Evolutionary conservation across 2,888 invertebrate genomes (phyloP).

Genomic region (Patella depressa): DNA sequence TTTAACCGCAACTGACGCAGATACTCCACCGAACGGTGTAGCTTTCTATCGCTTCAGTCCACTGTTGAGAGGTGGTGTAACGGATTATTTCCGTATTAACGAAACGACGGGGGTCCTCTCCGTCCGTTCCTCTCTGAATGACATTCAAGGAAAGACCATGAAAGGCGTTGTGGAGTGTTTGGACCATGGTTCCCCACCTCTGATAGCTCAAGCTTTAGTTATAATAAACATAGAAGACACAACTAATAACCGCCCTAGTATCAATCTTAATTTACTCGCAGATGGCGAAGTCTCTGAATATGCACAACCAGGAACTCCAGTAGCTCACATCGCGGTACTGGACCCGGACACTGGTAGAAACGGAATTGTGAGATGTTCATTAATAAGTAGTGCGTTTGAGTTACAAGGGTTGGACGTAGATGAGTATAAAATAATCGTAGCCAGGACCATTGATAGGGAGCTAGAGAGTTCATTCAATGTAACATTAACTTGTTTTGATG

Average conservation of each 20-base stretch:
- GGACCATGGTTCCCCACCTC: conserved; percentile 54
- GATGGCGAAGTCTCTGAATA: conserved; percentile 53
- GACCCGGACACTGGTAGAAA: conserved; percentile 59
- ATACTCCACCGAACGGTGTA: conserved; percentile 83
- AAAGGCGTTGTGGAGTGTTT: conserved; percentile 52
- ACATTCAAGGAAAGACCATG: conserved; percentile 48
- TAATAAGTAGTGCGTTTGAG: conserved; percentile 50
- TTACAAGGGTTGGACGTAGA: conserved; percentile 51
- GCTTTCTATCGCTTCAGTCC: conserved; percentile 71
- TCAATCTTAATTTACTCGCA: conserved; percentile 54
- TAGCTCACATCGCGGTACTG: conserved; percentile 53
- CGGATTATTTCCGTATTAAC: conserved; percentile 47
- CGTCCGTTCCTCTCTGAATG: conserved; percentile 47
- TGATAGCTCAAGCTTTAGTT: conserved; percentile 51
- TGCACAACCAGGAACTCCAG: conserved; percentile 54
- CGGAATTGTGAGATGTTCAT: conserved; percentile 54
- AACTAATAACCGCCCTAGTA: conserved; percentile 92
- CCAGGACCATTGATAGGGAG: conserved; percentile 42
- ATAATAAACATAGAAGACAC: conserved; percentile 79
- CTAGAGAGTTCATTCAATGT: conserved; percentile 36
- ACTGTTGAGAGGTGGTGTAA: conserved; percentile 42
- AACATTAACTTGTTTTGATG: conserved; percentile 44
- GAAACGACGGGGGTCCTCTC: conserved; percentile 50
- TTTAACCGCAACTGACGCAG: conserved; percentile 87
- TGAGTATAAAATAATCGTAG: conserved; percentile 55